Percentiles rank a stretch among this genome's conserved stretches.
Evolutionary conservation across 2,888 invertebrate genomes (phyloP).

Genomic region (Masnerella sp.): DNA sequence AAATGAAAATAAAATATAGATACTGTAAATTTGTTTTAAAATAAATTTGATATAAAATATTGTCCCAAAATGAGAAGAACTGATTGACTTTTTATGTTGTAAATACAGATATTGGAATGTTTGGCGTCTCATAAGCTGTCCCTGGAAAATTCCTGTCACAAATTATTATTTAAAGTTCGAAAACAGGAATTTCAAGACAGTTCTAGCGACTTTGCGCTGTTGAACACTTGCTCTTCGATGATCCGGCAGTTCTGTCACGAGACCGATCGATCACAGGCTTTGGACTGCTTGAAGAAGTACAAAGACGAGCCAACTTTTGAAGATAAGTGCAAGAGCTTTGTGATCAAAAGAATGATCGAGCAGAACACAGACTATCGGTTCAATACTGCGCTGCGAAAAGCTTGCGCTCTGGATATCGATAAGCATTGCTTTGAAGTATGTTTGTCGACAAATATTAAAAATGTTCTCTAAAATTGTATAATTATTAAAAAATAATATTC

Average conservation of each 20-base stretch:
- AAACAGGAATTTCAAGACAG: slow-evolving; percentile 92
- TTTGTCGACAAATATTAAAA: no score
- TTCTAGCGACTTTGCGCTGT: slow-evolving; percentile 90
- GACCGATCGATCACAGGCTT: slow-evolving; percentile 82
- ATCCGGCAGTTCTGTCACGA: slow-evolving; percentile 90
- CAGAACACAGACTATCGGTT: slow-evolving; percentile 94
- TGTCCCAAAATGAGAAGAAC: no score
- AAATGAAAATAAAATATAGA: no score
- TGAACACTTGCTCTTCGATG: slow-evolving; percentile 91
- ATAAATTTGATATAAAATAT: neutral
- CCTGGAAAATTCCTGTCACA: slow-evolving; percentile 85
- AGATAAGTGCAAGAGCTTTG: slow-evolving; percentile 88
- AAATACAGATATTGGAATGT: slow-evolving; percentile 87
- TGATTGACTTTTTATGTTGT: neutral
- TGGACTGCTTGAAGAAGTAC: slow-evolving; percentile 88
- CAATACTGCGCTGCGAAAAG: slow-evolving; percentile 89
- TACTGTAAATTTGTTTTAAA: no score
- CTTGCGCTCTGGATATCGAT: slow-evolving; percentile 90
- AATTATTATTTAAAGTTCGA: slow-evolving; percentile 90
- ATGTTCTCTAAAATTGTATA: no score
- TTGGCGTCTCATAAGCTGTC: slow-evolving; percentile 81
- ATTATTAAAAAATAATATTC: no score
- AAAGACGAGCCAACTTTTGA: slow-evolving; percentile 89
- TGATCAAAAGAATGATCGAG: slow-evolving; percentile 93
- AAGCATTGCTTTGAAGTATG: slow-evolving; percentile 83